Base-by-base conservation (phyloP, 1,140 invertebrate genomes). In the Ephestia elutella region DNA sequence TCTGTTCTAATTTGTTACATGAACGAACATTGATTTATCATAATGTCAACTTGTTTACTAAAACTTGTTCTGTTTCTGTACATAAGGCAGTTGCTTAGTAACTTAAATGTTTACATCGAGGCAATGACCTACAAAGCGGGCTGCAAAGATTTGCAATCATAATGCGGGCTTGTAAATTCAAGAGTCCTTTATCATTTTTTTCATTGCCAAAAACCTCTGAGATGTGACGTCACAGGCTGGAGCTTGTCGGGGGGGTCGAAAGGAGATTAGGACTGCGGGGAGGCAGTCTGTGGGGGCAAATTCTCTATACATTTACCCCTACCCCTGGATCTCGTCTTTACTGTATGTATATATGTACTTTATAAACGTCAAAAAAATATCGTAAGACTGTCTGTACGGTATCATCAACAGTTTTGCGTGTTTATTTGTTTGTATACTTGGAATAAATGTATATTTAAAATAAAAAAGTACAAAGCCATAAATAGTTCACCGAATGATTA, bases 161-260 rank as follows among this genome's bases (percentile, higher is more conserved):
- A 56, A 48, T 57, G 17, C 38, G 32, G 35, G 38, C 55, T 60
- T 19, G 18, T 13, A 50, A 58, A 18, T 50, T 56, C 53, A 55
- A 44, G 13, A 44, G 38, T 10, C 38, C 38, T 44, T 44, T 44
- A 44, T 44, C 38, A 44, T 74, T 78, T 80, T 81, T 78, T 82
- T 82, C 74, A 79, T 77, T 78, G 73, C 71, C 63, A 71, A 72
- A 80, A 82, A 82, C 79, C 73, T 71, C 62, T 73, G 78, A 81
- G 75, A 73, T 62, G 80, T 87, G 85, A 87, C 85, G 85, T 87
- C 85, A 87, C 73, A 44, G 28, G 21, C 58, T 48, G 58, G 63
- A 71, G 64, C 66, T 74, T 56, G 66, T 50, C 58, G 70, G 21
- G 73, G 66, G 68, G 75, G 73, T 70, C 66, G 73, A 76, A 71